Evolutionary conservation across 2,888 invertebrate species (phyloP).

Genomic region (Creontiades dilutus): DNA sequence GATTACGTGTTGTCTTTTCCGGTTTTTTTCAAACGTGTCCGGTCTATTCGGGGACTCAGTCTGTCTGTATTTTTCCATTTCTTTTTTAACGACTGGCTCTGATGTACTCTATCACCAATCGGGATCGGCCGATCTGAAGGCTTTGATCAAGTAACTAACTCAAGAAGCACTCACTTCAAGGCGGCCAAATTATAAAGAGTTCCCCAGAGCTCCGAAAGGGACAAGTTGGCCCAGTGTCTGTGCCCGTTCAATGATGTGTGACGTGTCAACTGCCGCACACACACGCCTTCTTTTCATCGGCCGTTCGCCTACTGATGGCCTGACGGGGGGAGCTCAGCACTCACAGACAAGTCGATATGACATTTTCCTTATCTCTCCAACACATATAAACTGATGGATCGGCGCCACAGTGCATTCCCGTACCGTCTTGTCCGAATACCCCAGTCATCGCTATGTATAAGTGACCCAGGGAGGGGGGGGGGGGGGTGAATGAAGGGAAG

Average conservation of each 20-base stretch:
- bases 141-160: conserved; percentile 66
- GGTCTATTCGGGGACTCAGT: conserved; percentile 12
- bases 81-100: conserved; percentile 13
- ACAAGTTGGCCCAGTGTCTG: conserved; percentile 66
- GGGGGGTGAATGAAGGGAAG: no score
- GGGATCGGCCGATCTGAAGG: conserved; percentile 63
- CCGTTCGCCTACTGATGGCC: neutral
- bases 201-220: conserved; percentile 21
- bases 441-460: neutral
- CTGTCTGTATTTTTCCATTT: conserved; percentile 27
- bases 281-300: conserved; percentile 52
- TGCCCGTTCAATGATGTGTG: conserved; percentile 65
- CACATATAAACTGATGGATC: conserved; percentile 37
- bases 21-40: conserved; percentile 24
- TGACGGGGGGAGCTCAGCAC: neutral
- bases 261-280: conserved; percentile 54
- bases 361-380: conserved; percentile 45
- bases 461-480: no score
- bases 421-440: conserved; percentile 6
- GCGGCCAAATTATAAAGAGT: conserved; percentile 62
- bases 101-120: conserved; percentile 63
- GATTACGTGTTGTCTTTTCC: neutral
- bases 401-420: conserved; percentile 33
- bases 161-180: conserved; percentile 60
- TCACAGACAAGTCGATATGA: conserved; percentile 50